phyloP scores from a whole-genome alignment of 2,113 vertebrate genomes.

The Oreochromis tanganicae region DNA sequence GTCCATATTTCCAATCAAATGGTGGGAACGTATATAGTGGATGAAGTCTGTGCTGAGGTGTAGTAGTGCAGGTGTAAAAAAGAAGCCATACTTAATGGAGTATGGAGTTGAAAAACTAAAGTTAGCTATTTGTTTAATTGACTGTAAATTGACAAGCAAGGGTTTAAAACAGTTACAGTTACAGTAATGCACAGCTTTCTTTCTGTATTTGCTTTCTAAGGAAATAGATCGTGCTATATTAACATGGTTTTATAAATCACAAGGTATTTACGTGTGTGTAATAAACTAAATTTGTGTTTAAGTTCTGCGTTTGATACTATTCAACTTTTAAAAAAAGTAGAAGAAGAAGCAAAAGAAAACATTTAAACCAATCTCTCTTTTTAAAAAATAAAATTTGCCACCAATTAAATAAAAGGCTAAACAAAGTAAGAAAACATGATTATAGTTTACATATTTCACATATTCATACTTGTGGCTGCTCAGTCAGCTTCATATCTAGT shows the following conservation, averaged over 20 bases:
- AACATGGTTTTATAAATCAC: not conserved
- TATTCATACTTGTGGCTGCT: not conserved
- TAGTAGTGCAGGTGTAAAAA: not conserved
- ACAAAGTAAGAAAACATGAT: not conserved
- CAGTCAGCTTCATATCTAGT: not conserved
- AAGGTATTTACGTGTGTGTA: not conserved
- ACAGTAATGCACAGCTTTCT: not conserved
- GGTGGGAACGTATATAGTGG: not conserved
- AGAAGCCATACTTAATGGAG: not conserved
- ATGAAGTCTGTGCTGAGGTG: not conserved
- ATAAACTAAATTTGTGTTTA: not conserved
- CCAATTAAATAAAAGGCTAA: not conserved
- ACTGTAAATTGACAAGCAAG: not conserved
- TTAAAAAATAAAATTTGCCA: fast-evolving
- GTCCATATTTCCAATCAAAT: not conserved
- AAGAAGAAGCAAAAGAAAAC: not conserved
- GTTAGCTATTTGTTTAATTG: not conserved
- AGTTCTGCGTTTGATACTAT: not conserved
- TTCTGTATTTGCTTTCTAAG: not conserved
- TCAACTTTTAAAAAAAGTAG: fast-evolving
- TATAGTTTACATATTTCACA: not conserved
- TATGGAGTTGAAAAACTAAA: not conserved
- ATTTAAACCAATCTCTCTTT: not conserved
- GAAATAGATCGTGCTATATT: not conserved
- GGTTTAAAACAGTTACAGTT: not conserved